A percentile compares a stretch with the other conserved stretches of the same genome.
Conservation (phyloP, 2,797 vertebrate genomes). For the Artibeus lituratus region DNA sequence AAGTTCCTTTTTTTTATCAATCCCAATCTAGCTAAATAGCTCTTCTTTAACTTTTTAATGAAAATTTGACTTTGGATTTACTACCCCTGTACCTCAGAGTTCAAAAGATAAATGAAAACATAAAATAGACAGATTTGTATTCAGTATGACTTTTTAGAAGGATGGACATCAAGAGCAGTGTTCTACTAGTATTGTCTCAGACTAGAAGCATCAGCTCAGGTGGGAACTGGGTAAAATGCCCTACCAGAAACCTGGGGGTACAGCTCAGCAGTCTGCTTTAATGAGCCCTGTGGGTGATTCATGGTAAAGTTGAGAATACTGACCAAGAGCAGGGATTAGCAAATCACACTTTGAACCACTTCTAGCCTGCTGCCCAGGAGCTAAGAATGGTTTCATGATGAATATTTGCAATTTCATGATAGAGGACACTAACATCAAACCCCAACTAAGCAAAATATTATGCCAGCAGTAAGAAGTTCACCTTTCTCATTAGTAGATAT, state of each 20-base stretch:
- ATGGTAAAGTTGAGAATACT: not conserved
- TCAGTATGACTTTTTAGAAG: not conserved
- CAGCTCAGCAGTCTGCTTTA: not conserved
- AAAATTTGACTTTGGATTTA: conserved; percentile 30
- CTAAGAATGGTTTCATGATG: not conserved
- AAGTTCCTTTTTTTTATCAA: not conserved
- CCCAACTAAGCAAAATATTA: not conserved
- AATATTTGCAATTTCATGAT: not conserved
- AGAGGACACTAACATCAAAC: not conserved
- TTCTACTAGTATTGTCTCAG: not conserved
- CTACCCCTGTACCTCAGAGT: not conserved
- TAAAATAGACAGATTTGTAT: not conserved
- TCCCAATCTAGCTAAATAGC: not conserved
- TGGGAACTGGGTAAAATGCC: not conserved
- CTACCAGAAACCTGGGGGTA: not conserved
- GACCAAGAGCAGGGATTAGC: not conserved
- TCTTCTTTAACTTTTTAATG: not conserved
- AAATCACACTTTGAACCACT: not conserved
- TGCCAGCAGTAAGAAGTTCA: not conserved
- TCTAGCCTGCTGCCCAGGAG: not conserved
- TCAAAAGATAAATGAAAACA: not conserved
- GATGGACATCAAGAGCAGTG: not conserved
- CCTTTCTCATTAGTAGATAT: not conserved
- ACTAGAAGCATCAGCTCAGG: not conserved
- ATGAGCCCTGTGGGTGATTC: not conserved